phyloP scores from a whole-genome alignment of 2,888 invertebrate genomes.

The Phania funesta region DNA sequence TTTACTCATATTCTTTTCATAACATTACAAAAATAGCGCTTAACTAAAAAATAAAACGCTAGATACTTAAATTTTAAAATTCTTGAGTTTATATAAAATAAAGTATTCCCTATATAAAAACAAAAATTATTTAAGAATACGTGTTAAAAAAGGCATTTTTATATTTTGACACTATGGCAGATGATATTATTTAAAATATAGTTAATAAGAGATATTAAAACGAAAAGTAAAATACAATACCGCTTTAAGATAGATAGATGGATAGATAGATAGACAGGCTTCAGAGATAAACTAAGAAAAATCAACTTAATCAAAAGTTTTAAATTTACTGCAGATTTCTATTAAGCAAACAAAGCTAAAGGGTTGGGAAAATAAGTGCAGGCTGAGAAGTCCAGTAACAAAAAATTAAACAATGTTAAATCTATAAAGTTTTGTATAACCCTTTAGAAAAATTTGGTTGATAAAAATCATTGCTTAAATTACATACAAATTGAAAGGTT shows the following conservation, averaged over 20 bases:
- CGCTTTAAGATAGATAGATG: conserved; percentile 34
- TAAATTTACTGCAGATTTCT: background rate
- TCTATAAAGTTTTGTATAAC: background rate
- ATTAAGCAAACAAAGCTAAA: background rate
- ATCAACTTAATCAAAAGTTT: conserved; percentile 36
- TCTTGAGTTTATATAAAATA: conserved; percentile 61
- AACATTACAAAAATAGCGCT: conserved; percentile 64
- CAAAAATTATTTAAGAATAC: conserved; percentile 46
- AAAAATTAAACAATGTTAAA: background rate
- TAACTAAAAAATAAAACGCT: conserved; percentile 62
- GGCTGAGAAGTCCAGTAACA: background rate
- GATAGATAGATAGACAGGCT: background rate
- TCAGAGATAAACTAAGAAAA: conserved; percentile 13
- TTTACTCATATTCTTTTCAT: conserved; percentile 54
- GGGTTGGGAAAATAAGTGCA: background rate
- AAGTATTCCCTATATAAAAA: conserved; percentile 53
- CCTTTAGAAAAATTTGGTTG: conserved; percentile 5
- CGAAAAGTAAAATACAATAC: conserved; percentile 39
- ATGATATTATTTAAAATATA: conserved; percentile 52
- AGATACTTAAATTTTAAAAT: conserved; percentile 59
- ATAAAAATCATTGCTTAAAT: conserved; percentile 19
- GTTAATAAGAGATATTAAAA: conserved; percentile 46
- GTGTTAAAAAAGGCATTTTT: conserved; percentile 61
- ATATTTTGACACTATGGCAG: conserved; percentile 67
- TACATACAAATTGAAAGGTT: conserved; percentile 7